A percentile compares a stretch with the other conserved stretches of the same genome.
Conservation (phyloP, 2,888 invertebrate species). For the Callyntrura guangdongensis region DNA sequence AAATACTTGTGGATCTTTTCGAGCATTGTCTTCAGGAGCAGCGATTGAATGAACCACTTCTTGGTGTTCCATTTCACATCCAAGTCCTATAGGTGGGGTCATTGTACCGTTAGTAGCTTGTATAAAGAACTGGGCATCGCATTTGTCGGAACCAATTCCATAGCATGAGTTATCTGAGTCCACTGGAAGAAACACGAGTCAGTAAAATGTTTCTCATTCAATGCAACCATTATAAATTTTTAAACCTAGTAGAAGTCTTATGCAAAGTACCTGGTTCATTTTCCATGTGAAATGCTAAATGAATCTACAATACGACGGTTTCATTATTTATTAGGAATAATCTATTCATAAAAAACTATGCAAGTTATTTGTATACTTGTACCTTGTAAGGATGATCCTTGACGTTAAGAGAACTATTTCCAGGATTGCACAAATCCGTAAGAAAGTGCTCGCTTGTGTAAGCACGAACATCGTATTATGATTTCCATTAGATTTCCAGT, state of each 20-base stretch:
- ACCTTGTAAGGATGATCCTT: conserved; percentile 64
- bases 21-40: conserved; percentile 39
- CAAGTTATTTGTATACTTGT: not conserved
- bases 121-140: conserved; percentile 9
- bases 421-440: conserved; percentile 43
- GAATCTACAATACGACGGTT: conserved; percentile 63
- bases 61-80: conserved; percentile 10
- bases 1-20: conserved; percentile 56
- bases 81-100: conserved; percentile 27
- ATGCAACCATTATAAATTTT: not conserved
- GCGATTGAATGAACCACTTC: not conserved
- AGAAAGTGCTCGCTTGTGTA: conserved; percentile 47
- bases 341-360: not conserved
- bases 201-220: not conserved
- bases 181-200: conserved; percentile 18
- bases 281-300: conserved; percentile 65
- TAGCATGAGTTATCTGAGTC: conserved; percentile 51
- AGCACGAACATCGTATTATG: no score
- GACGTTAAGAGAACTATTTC: not conserved
- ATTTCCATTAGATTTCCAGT: no score
- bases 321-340: not conserved
- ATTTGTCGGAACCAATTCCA: conserved; percentile 48
- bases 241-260: not conserved
- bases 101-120: conserved; percentile 43
- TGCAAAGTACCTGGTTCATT: conserved; percentile 50